Conservation (phyloP, 2,113 vertebrate species). For the Tinamus guttatus region DNA sequence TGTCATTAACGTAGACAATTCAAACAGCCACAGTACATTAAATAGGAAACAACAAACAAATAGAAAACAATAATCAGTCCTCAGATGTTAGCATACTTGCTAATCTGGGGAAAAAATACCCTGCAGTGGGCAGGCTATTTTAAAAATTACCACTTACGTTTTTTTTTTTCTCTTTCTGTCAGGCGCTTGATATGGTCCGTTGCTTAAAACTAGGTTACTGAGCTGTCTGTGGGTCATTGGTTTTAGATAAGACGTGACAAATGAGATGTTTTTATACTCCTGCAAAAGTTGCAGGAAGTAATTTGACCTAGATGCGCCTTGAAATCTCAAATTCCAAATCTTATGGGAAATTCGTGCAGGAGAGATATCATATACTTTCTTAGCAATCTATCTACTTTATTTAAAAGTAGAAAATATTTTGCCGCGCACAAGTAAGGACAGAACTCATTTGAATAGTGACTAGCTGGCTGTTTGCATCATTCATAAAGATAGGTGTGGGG, state of each 20-base stretch:
- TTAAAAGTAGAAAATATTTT: background rate
- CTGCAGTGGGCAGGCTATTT: background rate
- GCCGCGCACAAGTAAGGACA: background rate
- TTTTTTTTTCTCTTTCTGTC: background rate
- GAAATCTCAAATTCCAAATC: background rate
- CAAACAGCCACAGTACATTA: slow-evolving; percentile 14
- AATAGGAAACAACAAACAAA: slow-evolving; percentile 29
- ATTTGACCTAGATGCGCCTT: background rate
- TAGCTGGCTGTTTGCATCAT: background rate
- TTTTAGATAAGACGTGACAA: background rate
- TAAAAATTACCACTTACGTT: background rate
- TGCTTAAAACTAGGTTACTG: background rate
- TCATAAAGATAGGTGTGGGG: background rate
- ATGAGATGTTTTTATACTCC: background rate
- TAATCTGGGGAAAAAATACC: background rate
- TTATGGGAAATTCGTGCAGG: background rate
- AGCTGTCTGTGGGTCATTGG: background rate
- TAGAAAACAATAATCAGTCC: background rate
- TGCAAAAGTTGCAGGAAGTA: background rate
- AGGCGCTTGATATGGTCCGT: background rate
- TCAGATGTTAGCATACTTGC: background rate
- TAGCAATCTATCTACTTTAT: background rate
- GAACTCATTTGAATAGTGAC: background rate
- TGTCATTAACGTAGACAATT: background rate
- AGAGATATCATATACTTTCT: background rate